Conservation (phyloP, 2,888 invertebrate genomes). For the Pardosa pseudoannulata region DNA sequence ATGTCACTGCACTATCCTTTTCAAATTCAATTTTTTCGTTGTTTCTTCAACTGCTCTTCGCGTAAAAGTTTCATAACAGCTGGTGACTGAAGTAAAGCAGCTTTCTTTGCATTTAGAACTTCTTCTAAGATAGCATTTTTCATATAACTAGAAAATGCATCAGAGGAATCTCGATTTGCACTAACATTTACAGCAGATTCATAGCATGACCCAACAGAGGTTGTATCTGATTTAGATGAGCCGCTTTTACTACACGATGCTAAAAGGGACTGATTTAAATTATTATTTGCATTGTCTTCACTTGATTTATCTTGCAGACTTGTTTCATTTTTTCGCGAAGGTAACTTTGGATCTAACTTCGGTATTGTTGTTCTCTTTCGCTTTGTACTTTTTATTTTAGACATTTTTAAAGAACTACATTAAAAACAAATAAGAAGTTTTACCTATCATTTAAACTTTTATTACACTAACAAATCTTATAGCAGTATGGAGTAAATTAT, state of each 20-base stretch:
- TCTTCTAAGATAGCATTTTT: constrained; percentile 56
- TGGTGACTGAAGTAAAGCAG: constrained; percentile 43
- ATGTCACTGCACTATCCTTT: too few relatives aligned
- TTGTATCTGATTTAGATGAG: neutral
- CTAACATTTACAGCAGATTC: neutral
- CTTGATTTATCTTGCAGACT: neutral
- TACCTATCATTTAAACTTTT: too few relatives aligned
- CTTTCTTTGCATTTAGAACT: constrained; percentile 50
- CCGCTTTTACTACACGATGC: neutral
- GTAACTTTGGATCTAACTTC: neutral
- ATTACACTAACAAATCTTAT: too few relatives aligned
- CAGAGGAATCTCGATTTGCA: neutral
- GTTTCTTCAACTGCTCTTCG: constrained; percentile 31
- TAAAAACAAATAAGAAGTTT: too few relatives aligned
- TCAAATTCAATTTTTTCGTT: constrained; percentile 18
- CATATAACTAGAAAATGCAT: constrained; percentile 24
- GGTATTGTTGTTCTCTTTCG: neutral
- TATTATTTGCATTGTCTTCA: neutral
- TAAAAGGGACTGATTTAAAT: neutral
- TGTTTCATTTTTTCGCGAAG: neutral
- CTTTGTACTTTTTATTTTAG: neutral
- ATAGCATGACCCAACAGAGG: neutral
- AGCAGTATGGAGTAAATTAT: too few relatives aligned
- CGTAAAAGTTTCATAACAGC: constrained; percentile 46
- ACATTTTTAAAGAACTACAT: constrained; percentile 10